Evolutionary conservation across 2,797 vertebrate species (phyloP).

Genomic region (Anomalospiza imberbis): DNA sequence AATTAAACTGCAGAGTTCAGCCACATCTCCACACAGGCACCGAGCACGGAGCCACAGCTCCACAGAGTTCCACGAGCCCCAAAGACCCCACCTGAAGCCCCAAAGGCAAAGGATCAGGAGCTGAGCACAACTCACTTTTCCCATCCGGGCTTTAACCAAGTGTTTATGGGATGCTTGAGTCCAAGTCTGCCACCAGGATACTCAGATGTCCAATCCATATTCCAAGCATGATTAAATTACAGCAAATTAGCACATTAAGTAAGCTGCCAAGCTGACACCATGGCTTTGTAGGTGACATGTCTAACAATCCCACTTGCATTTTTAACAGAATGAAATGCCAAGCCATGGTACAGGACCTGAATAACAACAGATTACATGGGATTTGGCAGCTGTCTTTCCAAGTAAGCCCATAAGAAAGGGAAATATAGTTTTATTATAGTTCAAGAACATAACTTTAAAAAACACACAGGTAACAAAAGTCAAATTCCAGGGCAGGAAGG

Average conservation of each 20-base stretch:
- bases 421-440: neutral
- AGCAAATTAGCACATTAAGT: conserved; percentile 62
- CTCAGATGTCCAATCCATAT: neutral
- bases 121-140: neutral
- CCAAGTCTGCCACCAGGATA: neutral
- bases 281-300: conserved; percentile 38
- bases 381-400: neutral
- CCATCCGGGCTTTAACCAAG: fast-evolving
- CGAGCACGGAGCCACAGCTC: neutral
- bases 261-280: neutral
- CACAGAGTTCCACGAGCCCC: fast-evolving
- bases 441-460: neutral
- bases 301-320: conserved; percentile 57
- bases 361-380: neutral
- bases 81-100: neutral
- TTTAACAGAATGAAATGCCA: conserved; percentile 45
- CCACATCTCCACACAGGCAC: neutral
- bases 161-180: neutral
- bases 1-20: neutral
- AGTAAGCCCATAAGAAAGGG: neutral
- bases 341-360: neutral
- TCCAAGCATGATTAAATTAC: conserved; percentile 51
- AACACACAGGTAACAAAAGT: neutral
- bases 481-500: neutral
- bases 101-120: neutral